Evolutionary conservation across 2,888 invertebrate species (phyloP), one percentile per base, ranked within the genome.

Genomic region (Rhamphomyia laevipes): DNA sequence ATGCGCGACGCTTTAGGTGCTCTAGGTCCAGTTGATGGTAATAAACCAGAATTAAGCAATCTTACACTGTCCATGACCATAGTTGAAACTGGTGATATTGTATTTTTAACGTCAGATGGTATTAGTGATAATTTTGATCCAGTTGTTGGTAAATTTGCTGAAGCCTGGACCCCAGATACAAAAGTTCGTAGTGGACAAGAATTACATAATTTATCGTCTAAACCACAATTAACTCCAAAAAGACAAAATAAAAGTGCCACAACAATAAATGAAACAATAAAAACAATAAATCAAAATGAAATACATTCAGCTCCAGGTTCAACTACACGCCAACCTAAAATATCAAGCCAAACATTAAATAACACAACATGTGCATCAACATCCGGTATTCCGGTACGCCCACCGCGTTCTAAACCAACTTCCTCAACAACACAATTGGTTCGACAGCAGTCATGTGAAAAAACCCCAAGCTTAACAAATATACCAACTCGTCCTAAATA

Each of bases 61-160:
- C 74, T 92, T 45, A 92, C 91, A 0, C 78, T 89, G 55, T 84
- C 87, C 0, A 78, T 91, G 76, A 89, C 86, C 1, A 80, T 84
- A 51, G 76, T 86, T 10, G 84, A 87, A 57, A 73, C 76, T 43
- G 88, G 85, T 11, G 91, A 92, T 63, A 81, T 92, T 52, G 83
- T 92, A 23, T 85, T 90, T 66, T 75, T 92, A 15, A 89, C 90
- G 1, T 87, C 86, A n/a, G 91, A 92, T 62, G 91, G 91, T 9
- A 79, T 92, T 31, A 87, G 88, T 7, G 91, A 92, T 64, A 92
- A 92, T 67, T 88, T 90, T 60, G 91, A 92, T 71, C 91, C 91
- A 1, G 90, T 91, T 30, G 90, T 92, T 49, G 90, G 90, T 27
- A 87, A 86, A 69, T 87, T 90, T 62, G 86, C 89, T 6, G 75